Base-by-base conservation (phyloP, 2,888 invertebrate genomes). In the Pristionchus mayeri region DNA sequence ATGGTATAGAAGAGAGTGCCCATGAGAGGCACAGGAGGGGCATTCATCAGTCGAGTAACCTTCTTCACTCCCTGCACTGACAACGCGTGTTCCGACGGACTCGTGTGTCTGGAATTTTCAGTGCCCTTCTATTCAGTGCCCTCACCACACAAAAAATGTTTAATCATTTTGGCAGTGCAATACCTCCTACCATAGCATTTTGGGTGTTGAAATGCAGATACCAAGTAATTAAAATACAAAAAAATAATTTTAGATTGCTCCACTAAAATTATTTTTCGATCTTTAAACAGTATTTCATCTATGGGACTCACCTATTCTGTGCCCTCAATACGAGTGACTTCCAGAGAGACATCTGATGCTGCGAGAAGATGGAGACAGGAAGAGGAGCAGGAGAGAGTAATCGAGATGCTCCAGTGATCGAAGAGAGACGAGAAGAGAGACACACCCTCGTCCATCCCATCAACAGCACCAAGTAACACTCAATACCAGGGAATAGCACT, bases 271-370 rank as follows among this genome's bases (percentile, higher is more conserved):
- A n/a, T n/a, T n/a, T n/a, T n/a, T n/a, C n/a, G n/a, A n/a, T n/a
- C n/a, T n/a, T n/a, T n/a, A n/a, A n/a, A n/a, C n/a, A n/a, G n/a
- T n/a, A n/a, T n/a, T n/a, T n/a, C n/a, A n/a, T n/a, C n/a, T n/a
- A n/a, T n/a, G n/a, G n/a, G 34, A 21, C 67, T 4, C 2, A 81
- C 81, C 81, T 81, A 37, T 81, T 60, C 81, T 60, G 81, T 24
- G 60, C 81, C 52, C 40, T 81, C 27, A 81, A 30, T 21, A 81
- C 44, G 44, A 81, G 57, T 40, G 24, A 11, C 18, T 57, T 60
- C 81, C 81, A 81, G 16, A 81, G 57, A n/a, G 24, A 16, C 13
- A 40, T 27, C 7, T 81, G 81, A 27, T 44, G 40, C 18, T 44
- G 24, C 24, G 81, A 30, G 37, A 81, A 21, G 24, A 50, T 24